Evolutionary conservation across 2,113 vertebrate genomes (phyloP).

Genomic region (Spizaetus ornatus): DNA sequence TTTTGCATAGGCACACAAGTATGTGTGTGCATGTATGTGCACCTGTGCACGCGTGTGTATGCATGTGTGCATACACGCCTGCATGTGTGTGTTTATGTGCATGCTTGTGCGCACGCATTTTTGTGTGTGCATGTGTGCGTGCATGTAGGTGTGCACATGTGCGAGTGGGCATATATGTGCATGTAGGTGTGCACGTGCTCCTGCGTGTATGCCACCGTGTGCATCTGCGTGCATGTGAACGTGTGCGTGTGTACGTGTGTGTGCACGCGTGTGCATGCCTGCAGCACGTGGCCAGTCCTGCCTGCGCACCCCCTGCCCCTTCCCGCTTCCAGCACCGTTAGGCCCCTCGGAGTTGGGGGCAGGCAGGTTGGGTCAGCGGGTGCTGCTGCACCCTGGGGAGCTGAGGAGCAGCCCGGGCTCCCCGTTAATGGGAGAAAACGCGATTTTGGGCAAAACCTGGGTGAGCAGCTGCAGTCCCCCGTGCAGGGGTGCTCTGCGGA

Average conservation of each 20-base stretch:
- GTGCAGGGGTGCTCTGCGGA: no score
- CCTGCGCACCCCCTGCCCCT: background rate
- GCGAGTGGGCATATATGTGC: no score
- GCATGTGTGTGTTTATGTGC: no score
- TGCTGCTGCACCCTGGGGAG: background rate
- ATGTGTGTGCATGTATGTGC: rapidly evolving
- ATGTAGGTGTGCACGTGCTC: rapidly evolving
- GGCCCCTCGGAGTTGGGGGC: background rate
- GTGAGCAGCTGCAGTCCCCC: background rate
- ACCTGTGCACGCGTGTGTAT: rapidly evolving
- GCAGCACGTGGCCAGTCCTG: background rate
- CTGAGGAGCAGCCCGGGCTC: background rate
- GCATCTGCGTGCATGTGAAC: background rate
- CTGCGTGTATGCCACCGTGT: background rate
- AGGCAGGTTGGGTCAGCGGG: background rate
- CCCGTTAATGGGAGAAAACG: background rate
- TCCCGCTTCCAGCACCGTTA: no score
- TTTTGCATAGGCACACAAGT: rapidly evolving
- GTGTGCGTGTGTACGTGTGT: rapidly evolving
- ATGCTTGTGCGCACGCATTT: background rate
- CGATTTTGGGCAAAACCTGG: background rate
- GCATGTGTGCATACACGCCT: no score
- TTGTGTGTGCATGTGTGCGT: background rate
- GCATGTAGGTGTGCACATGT: background rate
- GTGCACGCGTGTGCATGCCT: no score